These are phyloP conservation scores for Mycalesis mineus DNA, from an alignment of 2,888 invertebrate species.

Conservation along the genomic window DNA sequence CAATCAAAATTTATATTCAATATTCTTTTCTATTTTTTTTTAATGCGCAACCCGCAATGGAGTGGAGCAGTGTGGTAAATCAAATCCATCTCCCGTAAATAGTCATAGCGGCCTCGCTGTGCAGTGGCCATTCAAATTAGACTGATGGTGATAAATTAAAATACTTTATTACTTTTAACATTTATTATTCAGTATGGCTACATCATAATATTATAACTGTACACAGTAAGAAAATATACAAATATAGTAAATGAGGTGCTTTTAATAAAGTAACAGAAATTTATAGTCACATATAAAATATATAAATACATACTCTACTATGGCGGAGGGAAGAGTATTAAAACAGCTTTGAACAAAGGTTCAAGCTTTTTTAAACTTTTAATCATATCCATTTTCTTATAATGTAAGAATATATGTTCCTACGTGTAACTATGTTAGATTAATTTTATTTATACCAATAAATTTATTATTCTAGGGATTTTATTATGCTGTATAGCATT, in stretches of 20 bases:
- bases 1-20: no score
- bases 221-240: constrained; percentile 27
- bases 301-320: constrained; percentile 22
- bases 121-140: no score
- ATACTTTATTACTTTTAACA: constrained; percentile 23
- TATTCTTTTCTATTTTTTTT: no score
- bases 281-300: constrained; percentile 13
- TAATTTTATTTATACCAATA: neutral
- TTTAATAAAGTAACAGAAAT: constrained; percentile 21
- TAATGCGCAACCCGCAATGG: no score
- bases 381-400: constrained; percentile 1
- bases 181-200: constrained; percentile 27
- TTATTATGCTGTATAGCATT: no score
- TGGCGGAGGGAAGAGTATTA: constrained; percentile 27
- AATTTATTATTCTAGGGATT: no score
- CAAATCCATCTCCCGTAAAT: no score
- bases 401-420: neutral
- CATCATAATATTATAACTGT: constrained; percentile 22
- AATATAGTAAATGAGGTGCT: constrained; percentile 24
- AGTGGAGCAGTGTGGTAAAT: no score
- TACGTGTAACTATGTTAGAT: neutral
- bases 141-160: constrained; percentile 12
- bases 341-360: constrained; percentile 17
- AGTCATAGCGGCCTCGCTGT: no score
- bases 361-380: constrained; percentile 11